These are phyloP conservation scores for Aeoliscus strigatus DNA, from an alignment of 2,797 vertebrate species.

Conservation along the genomic window DNA sequence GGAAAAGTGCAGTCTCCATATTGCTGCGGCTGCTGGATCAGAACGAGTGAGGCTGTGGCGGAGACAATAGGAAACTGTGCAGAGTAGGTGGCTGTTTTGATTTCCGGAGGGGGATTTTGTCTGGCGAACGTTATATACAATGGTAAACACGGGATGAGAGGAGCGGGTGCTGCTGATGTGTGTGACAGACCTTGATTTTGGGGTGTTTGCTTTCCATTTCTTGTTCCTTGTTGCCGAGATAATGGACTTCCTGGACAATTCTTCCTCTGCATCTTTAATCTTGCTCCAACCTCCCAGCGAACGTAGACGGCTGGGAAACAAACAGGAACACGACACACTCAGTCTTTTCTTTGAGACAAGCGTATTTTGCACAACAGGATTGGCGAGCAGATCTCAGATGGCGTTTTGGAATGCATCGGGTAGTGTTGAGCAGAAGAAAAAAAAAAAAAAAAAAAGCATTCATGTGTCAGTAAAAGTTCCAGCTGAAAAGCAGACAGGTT, in stretches of 20 bases:
- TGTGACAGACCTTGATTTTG: conserved; percentile 51
- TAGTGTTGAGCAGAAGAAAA: conserved; percentile 49
- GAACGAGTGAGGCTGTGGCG: conserved; percentile 9
- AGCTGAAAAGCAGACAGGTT: conserved; percentile 46
- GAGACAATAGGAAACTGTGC: conserved; percentile 27
- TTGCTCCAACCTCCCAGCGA: conserved; percentile 22
- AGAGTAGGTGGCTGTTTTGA: conserved; percentile 17
- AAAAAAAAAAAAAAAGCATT: no score
- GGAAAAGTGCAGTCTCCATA: conserved; percentile 16
- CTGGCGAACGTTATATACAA: conserved; percentile 6
- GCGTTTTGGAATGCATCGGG: conserved; percentile 44
- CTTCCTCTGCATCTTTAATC: conserved; percentile 30
- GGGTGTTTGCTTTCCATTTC: conserved; percentile 41
- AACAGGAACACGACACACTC: conserved; percentile 37
- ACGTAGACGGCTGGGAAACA: conserved; percentile 40
- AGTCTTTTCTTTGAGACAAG: conserved; percentile 36
- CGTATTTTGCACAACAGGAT: conserved; percentile 51
- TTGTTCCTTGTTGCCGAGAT: conserved; percentile 22
- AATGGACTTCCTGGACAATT: conserved; percentile 34
- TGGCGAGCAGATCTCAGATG: conserved; percentile 35
- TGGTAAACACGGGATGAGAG: conserved; percentile 4
- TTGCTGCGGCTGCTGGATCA: conserved; percentile 26
- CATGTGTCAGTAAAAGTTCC: conserved; percentile 63
- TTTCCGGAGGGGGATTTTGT: conserved; percentile 17
- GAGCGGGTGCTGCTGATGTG: conserved; percentile 18